phyloP scores from a whole-genome alignment of 2,888 invertebrate genomes.

The Trachelus iudaicus region DNA sequence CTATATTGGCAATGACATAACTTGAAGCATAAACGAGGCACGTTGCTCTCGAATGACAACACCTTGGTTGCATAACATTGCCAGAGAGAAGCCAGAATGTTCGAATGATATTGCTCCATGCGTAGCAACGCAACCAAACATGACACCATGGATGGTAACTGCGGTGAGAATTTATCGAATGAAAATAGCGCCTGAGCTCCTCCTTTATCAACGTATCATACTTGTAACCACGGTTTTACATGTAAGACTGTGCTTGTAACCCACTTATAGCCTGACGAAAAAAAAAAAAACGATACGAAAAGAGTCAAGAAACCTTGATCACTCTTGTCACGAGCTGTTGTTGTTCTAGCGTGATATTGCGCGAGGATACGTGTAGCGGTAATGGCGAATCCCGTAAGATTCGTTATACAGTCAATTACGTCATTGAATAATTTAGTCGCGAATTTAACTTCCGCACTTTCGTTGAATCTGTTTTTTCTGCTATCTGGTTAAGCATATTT shows the following conservation, averaged over 20 bases:
- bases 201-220: background rate
- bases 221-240: no score
- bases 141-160: background rate
- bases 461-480: background rate
- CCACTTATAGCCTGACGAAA: background rate
- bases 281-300: no score
- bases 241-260: no score
- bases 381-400: background rate
- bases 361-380: background rate
- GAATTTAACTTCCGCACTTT: background rate
- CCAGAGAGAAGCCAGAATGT: slow-evolving; percentile 9
- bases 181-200: background rate
- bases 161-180: background rate
- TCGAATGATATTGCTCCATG: slow-evolving; percentile 17
- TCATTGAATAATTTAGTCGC: background rate
- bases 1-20: slow-evolving; percentile 16
- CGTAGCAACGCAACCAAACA: background rate
- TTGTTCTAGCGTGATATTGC: background rate
- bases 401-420: background rate
- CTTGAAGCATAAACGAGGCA: slow-evolving; percentile 17
- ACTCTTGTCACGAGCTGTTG: background rate
- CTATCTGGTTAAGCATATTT: background rate
- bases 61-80: slow-evolving; percentile 1
- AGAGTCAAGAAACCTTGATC: background rate
- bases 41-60: slow-evolving; percentile 18